Evolutionary conservation across 1,140 invertebrate species (phyloP), one percentile per base, ranked within the genome.

Genomic region (Mamestra configurata): DNA sequence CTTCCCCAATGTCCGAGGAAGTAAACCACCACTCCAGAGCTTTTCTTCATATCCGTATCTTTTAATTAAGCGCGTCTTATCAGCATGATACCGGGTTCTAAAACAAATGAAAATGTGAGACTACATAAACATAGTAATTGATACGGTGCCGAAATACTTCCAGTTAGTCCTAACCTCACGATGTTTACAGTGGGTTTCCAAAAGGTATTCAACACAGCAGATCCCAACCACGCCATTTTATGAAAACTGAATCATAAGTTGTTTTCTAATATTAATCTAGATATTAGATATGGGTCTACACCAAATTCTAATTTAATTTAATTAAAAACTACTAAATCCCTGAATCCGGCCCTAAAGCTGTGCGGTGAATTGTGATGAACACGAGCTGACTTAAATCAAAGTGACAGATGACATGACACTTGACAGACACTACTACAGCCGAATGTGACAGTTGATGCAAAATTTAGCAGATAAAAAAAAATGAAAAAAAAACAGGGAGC

Each of bases 21-120:
- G 90, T 13, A 96, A 84, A n/a, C 98, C 98, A 72, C 93, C 95
- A 84, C 96, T 95, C 82, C 96, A 93, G 43, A 98, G 94, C 77
- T 94, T 94, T 49, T 98, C 97, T 76, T 96, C 88, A 82, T 97
- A 98, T 7, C 97, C 97, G 93, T 97, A 96, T 75, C 97, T 95
- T 76, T 96, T 93, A 20, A 97, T 86, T 7, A 97, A 82, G 10
- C 96, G 96, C 46, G 96, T 82, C 90, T 97, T 97, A 20, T 98
- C 97, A 13, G 96, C 96, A 86, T 97, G 96, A 88, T 98, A 98
- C 66, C 97, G 84, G 10, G 90, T 93, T 64, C 95, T 95, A 82
- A 57, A 90, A 89, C 10, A 24, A 31, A 24, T 24, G 59, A 31
- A 78, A 64, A 64, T 18, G 11, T 35, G 4, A 46, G 10, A 68